Percentiles rank a stretch among this genome's conserved stretches.
Conservation (phyloP, 1,140 invertebrate genomes). For the Caenorhabditis brenneri region DNA sequence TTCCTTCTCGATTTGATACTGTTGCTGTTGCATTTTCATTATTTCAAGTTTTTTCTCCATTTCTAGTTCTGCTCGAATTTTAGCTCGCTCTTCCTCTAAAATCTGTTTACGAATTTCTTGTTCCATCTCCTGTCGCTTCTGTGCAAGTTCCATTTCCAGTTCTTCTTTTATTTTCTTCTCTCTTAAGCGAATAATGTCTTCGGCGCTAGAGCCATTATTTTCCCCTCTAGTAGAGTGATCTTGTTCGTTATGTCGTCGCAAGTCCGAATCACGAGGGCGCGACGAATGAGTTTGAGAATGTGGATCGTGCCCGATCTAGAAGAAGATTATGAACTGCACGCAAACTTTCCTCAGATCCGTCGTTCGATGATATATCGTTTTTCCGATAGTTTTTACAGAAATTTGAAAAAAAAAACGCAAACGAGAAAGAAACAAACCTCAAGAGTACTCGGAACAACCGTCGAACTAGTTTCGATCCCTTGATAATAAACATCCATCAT, state of each 20-base stretch:
- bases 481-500: neutral
- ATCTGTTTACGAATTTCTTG: neutral
- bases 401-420: neutral
- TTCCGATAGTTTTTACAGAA: neutral
- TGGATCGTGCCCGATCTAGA: neutral
- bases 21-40: neutral
- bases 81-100: neutral
- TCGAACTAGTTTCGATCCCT: neutral
- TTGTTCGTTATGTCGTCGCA: neutral
- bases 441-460: neutral
- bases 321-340: neutral
- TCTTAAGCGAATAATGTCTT: neutral
- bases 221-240: neutral
- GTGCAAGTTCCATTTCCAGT: neutral
- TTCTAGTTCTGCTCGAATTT: neutral
- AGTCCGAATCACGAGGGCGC: neutral
- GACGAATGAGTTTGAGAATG: neutral
- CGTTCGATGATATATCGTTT: too few relatives aligned
- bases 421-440: neutral
- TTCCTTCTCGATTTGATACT: constrained; percentile 1
- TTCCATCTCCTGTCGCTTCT: constrained; percentile 8
- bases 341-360: neutral
- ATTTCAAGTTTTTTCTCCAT: neutral
- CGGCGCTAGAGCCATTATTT: neutral
- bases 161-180: neutral